Base-by-base conservation (phyloP, 2,888 invertebrate species). In the Oscheius onirici region DNA sequence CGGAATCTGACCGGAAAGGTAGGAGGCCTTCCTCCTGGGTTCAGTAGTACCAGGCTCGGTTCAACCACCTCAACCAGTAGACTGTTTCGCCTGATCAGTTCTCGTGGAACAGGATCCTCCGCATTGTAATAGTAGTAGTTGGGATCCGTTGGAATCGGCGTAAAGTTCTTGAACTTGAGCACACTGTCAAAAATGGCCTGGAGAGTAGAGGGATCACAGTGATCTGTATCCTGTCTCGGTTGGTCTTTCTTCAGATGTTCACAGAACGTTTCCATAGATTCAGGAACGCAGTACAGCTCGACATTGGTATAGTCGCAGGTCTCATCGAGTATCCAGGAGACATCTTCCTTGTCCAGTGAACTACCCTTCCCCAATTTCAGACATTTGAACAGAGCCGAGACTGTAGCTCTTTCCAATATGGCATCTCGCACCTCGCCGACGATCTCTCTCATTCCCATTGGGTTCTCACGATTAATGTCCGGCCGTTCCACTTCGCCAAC, bases 161-260 rank as follows among this genome's bases (percentile, higher is more conserved):
- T 22, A 57, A 79, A 77, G 22, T 70, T 73, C 13, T 69, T 69
- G 17, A 22, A 20, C 28, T 41, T 40, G 1, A 79, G 17, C 46
- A 69, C 73, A 6, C 73, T 69, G 11, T 58, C 34, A 65, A 77
- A 79, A 63, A 79, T 55, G 15, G 57, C 28, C n/a, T 68, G 63
- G 24, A 79, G 70, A 52, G 72, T 74, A n/a, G 75, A 69, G 22
- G 61, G 74, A 34, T 61, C 44, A 60, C 75, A 76, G 46, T 74
- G 74, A 22, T 69, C 49, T 17, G 46, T 26, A 13, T 46, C 49
- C 60, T 60, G 17, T 1, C n/a, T 49, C 20, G 22, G 40, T 15
- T 28, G 52, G 22, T 28, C 61, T 20, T 20, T 20, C 43, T 61
- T 43, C 54, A 78, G 13, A 69, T 80, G 80, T 13, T 63, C 22